Base-by-base conservation (phyloP, 2,888 invertebrate genomes). In the Standfussiana lucernea region DNA sequence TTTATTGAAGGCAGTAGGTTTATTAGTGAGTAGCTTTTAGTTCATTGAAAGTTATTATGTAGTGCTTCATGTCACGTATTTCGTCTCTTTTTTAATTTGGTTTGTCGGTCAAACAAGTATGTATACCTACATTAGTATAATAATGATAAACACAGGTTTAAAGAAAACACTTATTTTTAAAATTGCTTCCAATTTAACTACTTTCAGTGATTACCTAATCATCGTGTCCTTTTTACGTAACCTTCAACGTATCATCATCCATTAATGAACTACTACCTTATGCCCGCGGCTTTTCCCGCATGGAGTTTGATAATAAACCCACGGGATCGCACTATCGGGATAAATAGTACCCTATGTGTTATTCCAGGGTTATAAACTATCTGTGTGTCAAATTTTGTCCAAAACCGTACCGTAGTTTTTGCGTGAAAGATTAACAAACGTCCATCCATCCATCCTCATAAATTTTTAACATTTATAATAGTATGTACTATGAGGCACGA, bases 51-150 rank as follows among this genome's bases (percentile, higher is more conserved):
- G 5, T 28, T 10, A 61, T 32, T 64, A 47, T 82, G 32, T 28
- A 56, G 40, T 65, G 64, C 40, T 18, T 24, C 21, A 35, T 50
- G 56, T 75, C 76, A 75, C 40, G 56, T 75, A 64, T 47, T 37
- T 28, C 21, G 37, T 56, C 7, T 53, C 2, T 11, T 82, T 45
- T 18, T 21, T 1, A 64, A 40, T 21, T 82, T 32, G 37, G 24
- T 62, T 45, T 32, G 13, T 47, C 45, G 15, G 61, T 53, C n/a
- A 37, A 10, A 15, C 24, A 28, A 42, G 21, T 80, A 37, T 15
- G 18, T 45, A 47, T 67, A 40, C 15, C 15, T 15, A n/a, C 5
- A 53, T 62, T 62, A 47, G 32, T 42, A 32, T 45, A 45, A 11
- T 73, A 40, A 45, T 64, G 21, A 47, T 50, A 42, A 80, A 35